phyloP scores from a whole-genome alignment of 2,888 invertebrate species.

The Mantis religiosa region DNA sequence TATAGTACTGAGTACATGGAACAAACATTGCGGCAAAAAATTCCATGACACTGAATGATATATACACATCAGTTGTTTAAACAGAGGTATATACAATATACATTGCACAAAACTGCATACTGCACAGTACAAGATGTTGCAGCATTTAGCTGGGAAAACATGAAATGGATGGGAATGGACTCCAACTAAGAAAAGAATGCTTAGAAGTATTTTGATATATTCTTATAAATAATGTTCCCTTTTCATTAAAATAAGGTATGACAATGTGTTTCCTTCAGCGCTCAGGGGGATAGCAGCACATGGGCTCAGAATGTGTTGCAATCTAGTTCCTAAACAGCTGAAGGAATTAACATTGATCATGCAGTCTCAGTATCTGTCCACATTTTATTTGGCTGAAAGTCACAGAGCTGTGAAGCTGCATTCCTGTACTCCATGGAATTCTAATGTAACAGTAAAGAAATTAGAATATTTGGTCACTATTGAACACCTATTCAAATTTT shows the following conservation, averaged over 20 bases:
- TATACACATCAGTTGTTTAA: neutral
- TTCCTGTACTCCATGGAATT: neutral
- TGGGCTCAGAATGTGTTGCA: slow-evolving; percentile 15
- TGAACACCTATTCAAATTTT: slow-evolving; percentile 10
- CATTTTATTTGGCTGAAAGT: neutral
- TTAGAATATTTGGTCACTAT: neutral
- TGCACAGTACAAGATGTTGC: neutral
- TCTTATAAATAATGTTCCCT: neutral
- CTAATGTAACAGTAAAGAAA: neutral
- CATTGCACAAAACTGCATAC: neutral
- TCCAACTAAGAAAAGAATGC: neutral
- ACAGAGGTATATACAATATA: neutral
- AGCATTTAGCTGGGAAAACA: neutral
- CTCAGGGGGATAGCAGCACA: neutral
- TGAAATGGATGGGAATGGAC: neutral
- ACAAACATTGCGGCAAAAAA: neutral
- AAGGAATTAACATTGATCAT: neutral
- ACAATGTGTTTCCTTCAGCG: neutral
- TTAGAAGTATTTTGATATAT: neutral
- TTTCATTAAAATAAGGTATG: neutral
- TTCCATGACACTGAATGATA: neutral
- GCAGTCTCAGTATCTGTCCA: slow-evolving; percentile 4
- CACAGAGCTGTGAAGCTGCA: neutral
- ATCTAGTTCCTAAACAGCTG: neutral
- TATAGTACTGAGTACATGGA: neutral